phyloP scores from a whole-genome alignment of 2,797 vertebrate species.

The Amblyopsis hoosieri region DNA sequence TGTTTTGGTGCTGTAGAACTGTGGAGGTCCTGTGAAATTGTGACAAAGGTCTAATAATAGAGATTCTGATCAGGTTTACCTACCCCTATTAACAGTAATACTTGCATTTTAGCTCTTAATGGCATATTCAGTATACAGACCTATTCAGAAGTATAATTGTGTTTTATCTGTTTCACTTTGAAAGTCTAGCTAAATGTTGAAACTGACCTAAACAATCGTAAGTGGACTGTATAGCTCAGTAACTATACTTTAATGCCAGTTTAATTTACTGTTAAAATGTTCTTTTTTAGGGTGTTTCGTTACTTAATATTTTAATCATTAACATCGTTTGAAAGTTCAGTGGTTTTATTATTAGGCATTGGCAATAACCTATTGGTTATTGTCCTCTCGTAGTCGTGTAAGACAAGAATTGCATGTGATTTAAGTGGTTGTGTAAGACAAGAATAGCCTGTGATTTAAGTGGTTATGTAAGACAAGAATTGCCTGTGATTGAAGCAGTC shows the following conservation, averaged over 20 bases:
- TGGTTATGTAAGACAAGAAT: background rate
- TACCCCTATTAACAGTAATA: no score
- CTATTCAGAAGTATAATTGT: no score
- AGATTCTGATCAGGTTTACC: no score
- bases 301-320: no score
- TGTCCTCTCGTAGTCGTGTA: background rate
- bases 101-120: no score
- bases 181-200: no score
- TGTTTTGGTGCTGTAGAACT: background rate
- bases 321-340: slow-evolving; percentile 8
- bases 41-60: no score
- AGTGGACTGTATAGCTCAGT: background rate
- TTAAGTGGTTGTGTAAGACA: background rate
- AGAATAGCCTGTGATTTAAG: background rate
- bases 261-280: no score
- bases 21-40: no score
- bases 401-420: background rate
- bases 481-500: background rate
- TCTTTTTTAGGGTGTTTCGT: no score
- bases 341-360: slow-evolving; percentile 9
- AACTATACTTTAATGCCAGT: background rate
- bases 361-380: background rate
- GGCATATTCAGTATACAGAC: no score
- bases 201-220: background rate
- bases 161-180: no score